These are phyloP conservation scores for Labrus mixtus DNA, from an alignment of 2,113 vertebrate genomes.

Conservation along the genomic window DNA sequence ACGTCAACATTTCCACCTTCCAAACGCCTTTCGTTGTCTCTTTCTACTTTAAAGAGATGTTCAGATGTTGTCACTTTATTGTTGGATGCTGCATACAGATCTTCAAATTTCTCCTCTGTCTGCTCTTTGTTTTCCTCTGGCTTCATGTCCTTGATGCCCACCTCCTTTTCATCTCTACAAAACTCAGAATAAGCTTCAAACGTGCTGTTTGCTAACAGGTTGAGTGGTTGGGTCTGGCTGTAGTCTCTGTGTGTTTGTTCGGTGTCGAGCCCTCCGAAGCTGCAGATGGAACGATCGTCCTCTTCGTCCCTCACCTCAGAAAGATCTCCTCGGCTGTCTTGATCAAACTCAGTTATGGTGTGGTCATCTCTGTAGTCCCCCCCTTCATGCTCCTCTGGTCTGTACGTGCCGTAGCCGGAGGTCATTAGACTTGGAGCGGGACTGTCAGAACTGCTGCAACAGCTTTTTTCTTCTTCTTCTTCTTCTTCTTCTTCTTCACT, in stretches of 20 bases:
- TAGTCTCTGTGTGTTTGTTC: constrained; percentile 5
- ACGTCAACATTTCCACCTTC: not conserved
- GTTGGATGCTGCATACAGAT: not conserved
- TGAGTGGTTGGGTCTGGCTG: not conserved
- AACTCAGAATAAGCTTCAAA: rapidly evolving
- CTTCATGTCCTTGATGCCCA: not conserved
- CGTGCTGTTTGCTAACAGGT: not conserved
- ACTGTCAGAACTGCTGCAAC: constrained; percentile 42
- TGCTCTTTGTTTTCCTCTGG: not conserved
- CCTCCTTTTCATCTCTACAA: not conserved
- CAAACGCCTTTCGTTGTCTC: not conserved
- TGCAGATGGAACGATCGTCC: constrained; percentile 17
- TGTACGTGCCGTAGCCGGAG: constrained; percentile 78
- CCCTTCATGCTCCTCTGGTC: constrained; percentile 66
- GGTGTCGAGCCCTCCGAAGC: constrained; percentile 29
- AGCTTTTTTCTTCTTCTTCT: not conserved
- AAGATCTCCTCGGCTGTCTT: constrained; percentile 56
- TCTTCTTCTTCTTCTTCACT: not conserved
- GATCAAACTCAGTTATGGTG: constrained; percentile 62
- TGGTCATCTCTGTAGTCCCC: constrained; percentile 61
- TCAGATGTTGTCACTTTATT: not conserved
- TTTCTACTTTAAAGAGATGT: rapidly evolving
- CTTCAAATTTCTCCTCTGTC: not conserved
- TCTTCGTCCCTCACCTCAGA: constrained; percentile 54
- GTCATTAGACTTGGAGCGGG: constrained; percentile 73